Percentiles rank a stretch among this genome's conserved stretches.
These are phyloP conservation scores for Drosophila siamana DNA, from an alignment of 2,888 invertebrate genomes.

Conservation along the genomic window DNA sequence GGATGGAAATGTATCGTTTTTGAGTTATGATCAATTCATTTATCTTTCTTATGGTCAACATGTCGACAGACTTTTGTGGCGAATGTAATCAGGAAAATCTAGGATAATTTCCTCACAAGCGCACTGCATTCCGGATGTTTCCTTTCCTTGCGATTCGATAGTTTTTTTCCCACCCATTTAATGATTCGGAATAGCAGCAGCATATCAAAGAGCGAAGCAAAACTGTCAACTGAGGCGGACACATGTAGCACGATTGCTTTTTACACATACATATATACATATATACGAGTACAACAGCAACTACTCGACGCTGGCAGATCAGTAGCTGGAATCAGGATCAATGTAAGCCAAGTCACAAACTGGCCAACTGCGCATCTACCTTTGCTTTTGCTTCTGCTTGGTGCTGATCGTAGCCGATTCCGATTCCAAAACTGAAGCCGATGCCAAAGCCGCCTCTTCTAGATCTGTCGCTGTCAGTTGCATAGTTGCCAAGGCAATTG, in stretches of 20 bases:
- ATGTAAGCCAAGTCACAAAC: conserved; percentile 64
- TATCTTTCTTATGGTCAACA: too few relatives aligned
- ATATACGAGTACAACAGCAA: too few relatives aligned
- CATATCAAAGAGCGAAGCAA: conserved; percentile 76
- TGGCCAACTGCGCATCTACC: conserved; percentile 20
- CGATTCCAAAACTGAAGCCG: conserved; percentile 10
- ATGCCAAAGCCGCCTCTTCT: conserved; percentile 68
- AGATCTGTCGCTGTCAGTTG: conserved; percentile 83
- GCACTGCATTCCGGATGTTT: conserved; percentile 48
- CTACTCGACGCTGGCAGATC: conserved; percentile 53
- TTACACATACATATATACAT: conserved; percentile 31
- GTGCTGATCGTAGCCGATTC: conserved; percentile 33
- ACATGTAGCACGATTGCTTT: conserved; percentile 79
- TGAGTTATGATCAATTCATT: too few relatives aligned
- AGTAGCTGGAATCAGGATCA: conserved; percentile 79
- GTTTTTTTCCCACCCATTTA: conserved; percentile 57
- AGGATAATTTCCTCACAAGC: conserved; percentile 34
- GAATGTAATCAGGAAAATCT: conserved; percentile 45
- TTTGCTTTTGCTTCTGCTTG: neutral
- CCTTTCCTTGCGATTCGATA: conserved; percentile 17
- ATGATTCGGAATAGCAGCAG: conserved; percentile 58
- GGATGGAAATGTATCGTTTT: too few relatives aligned
- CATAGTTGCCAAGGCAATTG: conserved; percentile 80
- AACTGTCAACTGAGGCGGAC: conserved; percentile 80
- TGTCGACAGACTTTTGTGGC: conserved; percentile 7